Percentiles rank a stretch among this genome's conserved stretches.
These are phyloP conservation scores for Epinephelus awoara DNA, from an alignment of 2,797 vertebrate genomes.

Conservation along the genomic window DNA sequence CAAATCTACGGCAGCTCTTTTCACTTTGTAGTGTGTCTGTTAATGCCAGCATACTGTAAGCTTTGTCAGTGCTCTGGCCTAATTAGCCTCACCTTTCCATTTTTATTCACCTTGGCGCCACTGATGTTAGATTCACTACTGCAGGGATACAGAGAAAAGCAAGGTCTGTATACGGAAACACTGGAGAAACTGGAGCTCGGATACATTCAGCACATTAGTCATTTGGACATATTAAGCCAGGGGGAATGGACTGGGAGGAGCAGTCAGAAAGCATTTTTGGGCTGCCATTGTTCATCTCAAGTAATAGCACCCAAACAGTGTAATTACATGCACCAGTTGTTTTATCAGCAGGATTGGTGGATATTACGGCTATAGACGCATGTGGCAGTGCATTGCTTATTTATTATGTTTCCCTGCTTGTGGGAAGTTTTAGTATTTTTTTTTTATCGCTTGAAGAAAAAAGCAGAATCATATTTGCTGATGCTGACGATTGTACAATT, in stretches of 20 bases:
- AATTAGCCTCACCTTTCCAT: slow-evolving; percentile 18
- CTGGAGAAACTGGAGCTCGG: slow-evolving; percentile 33
- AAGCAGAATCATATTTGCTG: slow-evolving; percentile 43
- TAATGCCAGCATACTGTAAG: slow-evolving; percentile 10
- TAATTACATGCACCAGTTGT: slow-evolving; percentile 23
- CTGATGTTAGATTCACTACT: slow-evolving; percentile 22
- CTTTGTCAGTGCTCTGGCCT: slow-evolving; percentile 10
- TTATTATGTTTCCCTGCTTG: background rate
- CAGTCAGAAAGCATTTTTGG: slow-evolving; percentile 12
- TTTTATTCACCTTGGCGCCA: slow-evolving; percentile 9
- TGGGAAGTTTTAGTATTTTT: background rate
- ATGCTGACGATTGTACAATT: slow-evolving; percentile 40
- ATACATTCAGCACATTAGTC: slow-evolving; percentile 61
- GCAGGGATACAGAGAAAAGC: slow-evolving; percentile 33
- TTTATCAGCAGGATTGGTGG: slow-evolving; percentile 21
- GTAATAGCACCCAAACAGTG: slow-evolving; percentile 9
- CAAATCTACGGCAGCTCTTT: background rate
- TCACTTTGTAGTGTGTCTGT: background rate
- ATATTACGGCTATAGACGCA: background rate
- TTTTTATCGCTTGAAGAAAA: slow-evolving; percentile 8
- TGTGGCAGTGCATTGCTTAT: background rate
- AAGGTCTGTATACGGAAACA: slow-evolving; percentile 23
- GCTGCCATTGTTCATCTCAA: slow-evolving; percentile 11
- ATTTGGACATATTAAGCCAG: slow-evolving; percentile 52
- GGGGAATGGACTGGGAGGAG: slow-evolving; percentile 36